Conservation (phyloP, 2,888 invertebrate genomes). For the Erannis defoliaria region DNA sequence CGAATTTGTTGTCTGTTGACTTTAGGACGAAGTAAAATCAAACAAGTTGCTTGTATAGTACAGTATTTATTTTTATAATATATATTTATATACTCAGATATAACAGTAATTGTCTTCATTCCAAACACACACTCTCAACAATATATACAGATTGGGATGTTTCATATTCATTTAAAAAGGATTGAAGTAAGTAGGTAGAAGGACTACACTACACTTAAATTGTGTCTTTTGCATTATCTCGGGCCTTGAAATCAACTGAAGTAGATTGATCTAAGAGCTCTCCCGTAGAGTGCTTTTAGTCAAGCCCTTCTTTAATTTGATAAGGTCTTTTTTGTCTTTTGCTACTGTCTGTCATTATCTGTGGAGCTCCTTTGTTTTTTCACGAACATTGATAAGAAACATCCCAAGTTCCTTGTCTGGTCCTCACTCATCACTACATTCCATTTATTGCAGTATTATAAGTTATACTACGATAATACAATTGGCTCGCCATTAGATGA, state of each 20-base stretch:
- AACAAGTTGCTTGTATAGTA: conserved; percentile 69
- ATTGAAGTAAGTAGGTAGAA: neutral
- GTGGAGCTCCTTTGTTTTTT: conserved; percentile 11
- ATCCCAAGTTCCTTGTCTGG: conserved; percentile 56
- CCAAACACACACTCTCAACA: conserved; percentile 69
- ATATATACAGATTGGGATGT: conserved; percentile 76
- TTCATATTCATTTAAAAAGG: conserved; percentile 38
- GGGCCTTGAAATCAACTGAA: neutral
- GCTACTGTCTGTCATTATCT: neutral
- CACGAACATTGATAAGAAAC: conserved; percentile 38
- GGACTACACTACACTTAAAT: neutral
- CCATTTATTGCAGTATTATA: conserved; percentile 42
- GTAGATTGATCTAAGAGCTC: neutral
- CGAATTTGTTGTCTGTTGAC: neutral
- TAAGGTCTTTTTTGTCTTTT: neutral
- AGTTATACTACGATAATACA: conserved; percentile 60
- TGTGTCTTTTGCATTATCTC: neutral
- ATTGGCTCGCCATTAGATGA: conserved; percentile 73
- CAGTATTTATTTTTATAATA: conserved; percentile 79
- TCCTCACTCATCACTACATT: conserved; percentile 54
- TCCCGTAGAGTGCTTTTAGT: neutral
- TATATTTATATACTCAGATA: conserved; percentile 75
- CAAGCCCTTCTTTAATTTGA: neutral
- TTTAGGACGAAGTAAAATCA: conserved; percentile 34
- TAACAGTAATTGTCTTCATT: conserved; percentile 72